phyloP scores from a whole-genome alignment of 2,113 vertebrate species.

The Bolborhynchus lineola region DNA sequence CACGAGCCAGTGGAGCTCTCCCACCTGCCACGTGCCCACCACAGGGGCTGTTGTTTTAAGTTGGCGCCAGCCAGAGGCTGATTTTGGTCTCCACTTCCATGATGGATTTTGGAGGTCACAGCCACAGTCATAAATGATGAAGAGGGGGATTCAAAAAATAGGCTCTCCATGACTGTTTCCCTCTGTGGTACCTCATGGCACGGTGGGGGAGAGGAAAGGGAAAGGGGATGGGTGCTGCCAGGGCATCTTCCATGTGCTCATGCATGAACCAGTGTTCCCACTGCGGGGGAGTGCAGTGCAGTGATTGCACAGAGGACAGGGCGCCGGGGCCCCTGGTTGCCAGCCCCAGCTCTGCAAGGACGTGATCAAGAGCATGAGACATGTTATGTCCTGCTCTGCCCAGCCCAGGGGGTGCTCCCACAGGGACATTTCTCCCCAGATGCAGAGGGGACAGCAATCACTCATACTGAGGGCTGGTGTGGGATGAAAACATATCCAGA shows the following conservation, averaged over 20 bases:
- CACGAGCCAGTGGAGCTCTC: not conserved
- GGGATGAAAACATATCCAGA: not conserved
- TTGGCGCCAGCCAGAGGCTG: not conserved
- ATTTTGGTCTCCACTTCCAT: not conserved
- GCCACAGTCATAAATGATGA: not conserved
- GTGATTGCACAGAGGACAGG: not conserved
- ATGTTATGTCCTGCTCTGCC: not conserved
- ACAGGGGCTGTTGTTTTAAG: not conserved
- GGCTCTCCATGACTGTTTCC: not conserved
- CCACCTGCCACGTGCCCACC: not conserved
- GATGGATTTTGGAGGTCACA: not conserved
- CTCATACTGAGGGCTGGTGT: not conserved
- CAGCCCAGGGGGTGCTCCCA: not conserved
- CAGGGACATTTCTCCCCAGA: not conserved
- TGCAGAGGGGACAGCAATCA: not conserved
- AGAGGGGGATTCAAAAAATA: not conserved
- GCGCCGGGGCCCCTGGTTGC: not conserved
- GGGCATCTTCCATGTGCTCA: not conserved
- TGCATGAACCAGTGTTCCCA: not conserved
- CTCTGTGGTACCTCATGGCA: not conserved
- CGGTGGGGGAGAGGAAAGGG: not conserved
- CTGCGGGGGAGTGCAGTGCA: fast-evolving
- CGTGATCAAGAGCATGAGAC: fast-evolving
- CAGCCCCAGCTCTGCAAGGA: not conserved
- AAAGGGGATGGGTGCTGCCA: not conserved